phyloP scores from a whole-genome alignment of 2,888 invertebrate genomes.

The Tenodera sinensis region DNA sequence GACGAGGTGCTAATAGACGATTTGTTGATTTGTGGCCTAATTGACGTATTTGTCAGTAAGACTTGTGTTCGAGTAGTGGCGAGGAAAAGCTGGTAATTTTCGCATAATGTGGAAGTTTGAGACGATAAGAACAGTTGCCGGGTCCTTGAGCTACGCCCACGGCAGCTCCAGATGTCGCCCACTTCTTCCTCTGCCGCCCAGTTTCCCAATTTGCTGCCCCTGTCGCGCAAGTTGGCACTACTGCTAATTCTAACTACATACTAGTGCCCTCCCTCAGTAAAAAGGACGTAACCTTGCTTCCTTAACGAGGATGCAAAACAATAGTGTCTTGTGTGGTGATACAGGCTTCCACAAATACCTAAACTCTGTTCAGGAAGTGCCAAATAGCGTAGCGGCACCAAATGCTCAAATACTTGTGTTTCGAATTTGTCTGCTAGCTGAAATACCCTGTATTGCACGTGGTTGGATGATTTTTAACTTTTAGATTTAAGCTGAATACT shows the following conservation, averaged over 20 bases:
- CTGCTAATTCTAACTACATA: not conserved
- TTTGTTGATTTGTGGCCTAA: too few species aligned
- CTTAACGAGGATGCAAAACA: not conserved
- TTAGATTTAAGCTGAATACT: too few species aligned
- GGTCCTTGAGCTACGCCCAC: not conserved
- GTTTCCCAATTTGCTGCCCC: not conserved
- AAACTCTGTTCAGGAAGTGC: not conserved
- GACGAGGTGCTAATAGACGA: too few species aligned
- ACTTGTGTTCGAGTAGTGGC: not conserved
- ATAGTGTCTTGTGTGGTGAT: not conserved
- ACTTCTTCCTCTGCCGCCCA: not conserved
- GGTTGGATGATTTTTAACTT: too few species aligned
- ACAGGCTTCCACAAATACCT: not conserved
- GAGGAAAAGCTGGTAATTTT: not conserved
- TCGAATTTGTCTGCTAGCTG: too few species aligned
- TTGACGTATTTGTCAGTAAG: too few species aligned
- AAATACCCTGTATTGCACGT: too few species aligned
- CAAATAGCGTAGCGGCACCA: too few species aligned
- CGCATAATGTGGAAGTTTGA: not conserved
- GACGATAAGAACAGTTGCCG: not conserved
- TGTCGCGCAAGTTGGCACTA: not conserved
- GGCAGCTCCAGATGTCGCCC: not conserved
- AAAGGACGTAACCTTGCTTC: not conserved
- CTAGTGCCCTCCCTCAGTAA: too few species aligned
- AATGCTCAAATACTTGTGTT: too few species aligned